Base-by-base conservation (phyloP, 2,797 vertebrate genomes). In the Sebastes umbrosus region DNA sequence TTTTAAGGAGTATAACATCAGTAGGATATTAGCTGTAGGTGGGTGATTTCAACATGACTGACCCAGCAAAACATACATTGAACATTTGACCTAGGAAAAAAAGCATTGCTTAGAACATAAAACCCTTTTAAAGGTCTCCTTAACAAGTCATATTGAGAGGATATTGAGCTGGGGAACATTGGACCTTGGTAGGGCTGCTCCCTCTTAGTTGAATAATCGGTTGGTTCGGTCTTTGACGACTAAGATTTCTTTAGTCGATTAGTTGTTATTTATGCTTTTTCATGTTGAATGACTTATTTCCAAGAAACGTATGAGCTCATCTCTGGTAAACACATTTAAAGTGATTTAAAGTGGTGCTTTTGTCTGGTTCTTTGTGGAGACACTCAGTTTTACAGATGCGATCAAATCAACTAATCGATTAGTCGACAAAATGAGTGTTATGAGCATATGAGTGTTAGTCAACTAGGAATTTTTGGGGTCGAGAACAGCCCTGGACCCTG, bases 21-120 rank as follows among this genome's bases (percentile, higher is more conserved):
- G 50, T 54, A n/a, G 50, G 20, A 2, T n/a, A n/a, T n/a, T 4
- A 0, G 50, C 18, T 54, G 50, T 54, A 54, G 20, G 18, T 54
- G 8, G 20, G 50, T 54, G 20, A 54, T 54, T 54, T 54, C 18
- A 54, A 54, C 18, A n/a, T 52, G 50, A 52, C 20, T 54, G 50
- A 22, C 20, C 20, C 0, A 52, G 50, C 20, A n/a, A 52, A 50
- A 50, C 46, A 50, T 50, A 18, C 46, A 50, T 50, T 20, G 16
- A 50, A 9, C 50, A 54, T 54, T 54, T 54, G 50, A 54, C 50
- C 50, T 9, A 54, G 50, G 20, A n/a, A 54, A n/a, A 52, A 54
- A 54, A n/a, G 0, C 50, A 54, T 54, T 54, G 50, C 0, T 22
- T n/a, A n/a, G 20, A 54, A 50, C 16, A 50, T 50, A 18, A 50